Conservation (phyloP, 1,140 invertebrate genomes). For the Eupeodes corollae region DNA sequence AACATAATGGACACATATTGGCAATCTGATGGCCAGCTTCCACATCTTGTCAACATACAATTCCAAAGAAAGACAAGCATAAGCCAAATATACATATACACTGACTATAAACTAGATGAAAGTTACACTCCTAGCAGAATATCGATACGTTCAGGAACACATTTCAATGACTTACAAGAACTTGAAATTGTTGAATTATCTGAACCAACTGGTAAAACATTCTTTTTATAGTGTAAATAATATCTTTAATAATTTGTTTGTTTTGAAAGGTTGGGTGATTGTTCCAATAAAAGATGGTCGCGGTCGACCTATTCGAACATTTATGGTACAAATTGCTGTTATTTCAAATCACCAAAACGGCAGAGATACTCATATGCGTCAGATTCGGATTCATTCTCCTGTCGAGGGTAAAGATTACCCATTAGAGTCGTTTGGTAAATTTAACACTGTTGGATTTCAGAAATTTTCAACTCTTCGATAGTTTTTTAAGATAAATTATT, state of each 20-base stretch:
- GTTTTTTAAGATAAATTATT: not conserved
- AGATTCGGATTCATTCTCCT: constrained; percentile 93
- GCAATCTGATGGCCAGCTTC: constrained; percentile 97
- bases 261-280: constrained; percentile 73
- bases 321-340: constrained; percentile 95
- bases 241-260: not conserved
- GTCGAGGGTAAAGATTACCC: constrained; percentile 65
- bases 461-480: constrained; percentile 68
- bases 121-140: constrained; percentile 97
- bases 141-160: constrained; percentile 86
- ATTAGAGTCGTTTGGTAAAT: constrained; percentile 60
- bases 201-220: constrained; percentile 65
- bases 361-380: constrained; percentile 92
- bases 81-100: constrained; percentile 91
- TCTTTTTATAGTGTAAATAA: too few species aligned
- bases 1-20: constrained; percentile 95
- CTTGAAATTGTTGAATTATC: constrained; percentile 88
- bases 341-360: constrained; percentile 98
- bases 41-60: constrained; percentile 96
- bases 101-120: constrained; percentile 96
- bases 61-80: constrained; percentile 93
- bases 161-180: constrained; percentile 97
- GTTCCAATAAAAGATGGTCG: constrained; percentile 85
- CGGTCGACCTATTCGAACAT: constrained; percentile 79
- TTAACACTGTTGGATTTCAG: constrained; percentile 70